These are phyloP conservation scores for Globodera ellingtonae DNA, from an alignment of 1,140 invertebrate genomes.

Conservation along the genomic window DNA sequence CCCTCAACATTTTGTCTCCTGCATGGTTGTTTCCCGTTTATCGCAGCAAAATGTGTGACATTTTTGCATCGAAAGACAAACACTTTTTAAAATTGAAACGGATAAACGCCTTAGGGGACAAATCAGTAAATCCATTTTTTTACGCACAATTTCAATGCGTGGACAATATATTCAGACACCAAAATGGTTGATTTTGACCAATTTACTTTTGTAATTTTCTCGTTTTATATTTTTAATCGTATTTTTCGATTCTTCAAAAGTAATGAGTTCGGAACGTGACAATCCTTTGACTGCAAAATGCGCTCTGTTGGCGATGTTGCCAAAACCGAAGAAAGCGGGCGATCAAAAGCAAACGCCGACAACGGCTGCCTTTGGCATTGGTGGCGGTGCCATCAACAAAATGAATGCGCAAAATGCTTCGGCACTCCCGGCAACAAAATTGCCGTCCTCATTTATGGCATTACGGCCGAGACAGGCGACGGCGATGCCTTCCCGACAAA, in stretches of 20 bases:
- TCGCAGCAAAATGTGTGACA: no score
- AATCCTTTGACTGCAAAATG: conserved; percentile 15
- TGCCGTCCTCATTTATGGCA: not conserved
- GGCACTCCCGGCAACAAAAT: not conserved
- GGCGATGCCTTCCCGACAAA: not conserved
- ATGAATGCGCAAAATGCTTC: not conserved
- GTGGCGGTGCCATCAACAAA: not conserved
- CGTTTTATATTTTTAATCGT: conserved; percentile 4
- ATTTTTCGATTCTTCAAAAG: not conserved
- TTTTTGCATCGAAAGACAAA: no score
- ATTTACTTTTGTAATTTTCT: no score
- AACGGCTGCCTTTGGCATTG: not conserved
- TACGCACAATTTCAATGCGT: no score
- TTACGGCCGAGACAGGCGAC: not conserved
- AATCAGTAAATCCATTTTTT: no score
- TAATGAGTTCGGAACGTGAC: conserved; percentile 8
- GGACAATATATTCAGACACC: no score
- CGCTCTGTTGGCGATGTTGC: conserved; percentile 33
- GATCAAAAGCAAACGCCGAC: conserved; percentile 10
- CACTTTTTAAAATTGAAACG: no score
- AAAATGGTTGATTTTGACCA: no score
- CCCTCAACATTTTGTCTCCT: no score
- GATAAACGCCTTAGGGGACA: no score
- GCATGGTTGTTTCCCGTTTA: no score
- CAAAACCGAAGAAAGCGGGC: conserved; percentile 29